Conservation (phyloP, 1,140 invertebrate genomes). For the Dufourea novaeangliae region DNA sequence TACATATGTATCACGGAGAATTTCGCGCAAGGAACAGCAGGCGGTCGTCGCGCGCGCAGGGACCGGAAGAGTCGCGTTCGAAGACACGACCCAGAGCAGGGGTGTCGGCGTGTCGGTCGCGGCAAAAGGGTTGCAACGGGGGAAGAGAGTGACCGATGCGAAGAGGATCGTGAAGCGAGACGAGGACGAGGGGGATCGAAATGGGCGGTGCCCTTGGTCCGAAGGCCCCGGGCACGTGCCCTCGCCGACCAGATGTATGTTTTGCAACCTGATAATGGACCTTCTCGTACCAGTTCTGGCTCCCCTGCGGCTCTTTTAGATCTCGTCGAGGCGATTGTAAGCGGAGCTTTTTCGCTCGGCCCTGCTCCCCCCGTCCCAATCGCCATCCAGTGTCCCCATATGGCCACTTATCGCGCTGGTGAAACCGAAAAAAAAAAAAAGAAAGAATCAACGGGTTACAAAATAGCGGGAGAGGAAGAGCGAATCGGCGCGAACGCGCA, state of each 20-base stretch:
- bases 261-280: slow-evolving; percentile 81
- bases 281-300: slow-evolving; percentile 72
- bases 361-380: slow-evolving; percentile 63
- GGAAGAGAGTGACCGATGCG: background rate
- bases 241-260: slow-evolving; percentile 78
- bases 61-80: no score
- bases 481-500: background rate
- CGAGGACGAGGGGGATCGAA: slow-evolving; percentile 55
- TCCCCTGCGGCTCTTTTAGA: slow-evolving; percentile 79
- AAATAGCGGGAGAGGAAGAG: slow-evolving; percentile 37
- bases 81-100: no score
- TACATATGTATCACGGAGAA: no score
- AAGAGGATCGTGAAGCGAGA: no score
- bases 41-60: no score
- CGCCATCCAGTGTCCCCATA: slow-evolving; percentile 74
- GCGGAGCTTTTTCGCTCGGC: slow-evolving; percentile 75
- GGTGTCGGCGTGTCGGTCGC: no score
- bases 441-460: slow-evolving; percentile 51
- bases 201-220: slow-evolving; percentile 69
- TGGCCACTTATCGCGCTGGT: slow-evolving; percentile 73
- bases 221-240: slow-evolving; percentile 73
- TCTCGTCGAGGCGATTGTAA: slow-evolving; percentile 78
- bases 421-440: slow-evolving; percentile 64
- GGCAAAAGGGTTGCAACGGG: no score
- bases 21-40: no score